These are phyloP conservation scores for Orthonychiurus folsomi DNA, from an alignment of 2,888 invertebrate genomes.

Conservation along the genomic window DNA sequence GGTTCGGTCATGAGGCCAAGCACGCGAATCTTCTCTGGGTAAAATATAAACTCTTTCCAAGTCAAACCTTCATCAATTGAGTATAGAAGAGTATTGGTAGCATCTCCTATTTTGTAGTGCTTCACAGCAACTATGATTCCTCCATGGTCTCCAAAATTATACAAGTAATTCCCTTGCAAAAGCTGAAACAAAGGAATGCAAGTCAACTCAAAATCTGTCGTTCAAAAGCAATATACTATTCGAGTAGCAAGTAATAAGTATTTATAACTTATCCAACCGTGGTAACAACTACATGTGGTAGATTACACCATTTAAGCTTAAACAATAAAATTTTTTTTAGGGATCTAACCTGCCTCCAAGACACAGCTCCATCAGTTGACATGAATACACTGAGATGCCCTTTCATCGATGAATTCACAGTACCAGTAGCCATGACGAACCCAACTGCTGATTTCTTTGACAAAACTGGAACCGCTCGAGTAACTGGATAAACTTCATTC, in stretches of 20 bases:
- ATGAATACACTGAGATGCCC: conserved; percentile 72
- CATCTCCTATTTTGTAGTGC: conserved; percentile 64
- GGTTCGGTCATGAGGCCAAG: conserved; percentile 89
- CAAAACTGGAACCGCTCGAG: conserved; percentile 69
- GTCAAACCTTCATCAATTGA: conserved; percentile 77
- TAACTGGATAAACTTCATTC: conserved; percentile 69
- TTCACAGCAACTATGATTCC: conserved; percentile 77
- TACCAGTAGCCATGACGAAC: conserved; percentile 68
- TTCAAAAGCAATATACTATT: too few species aligned
- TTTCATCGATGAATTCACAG: conserved; percentile 65
- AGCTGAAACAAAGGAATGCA: conserved; percentile 44
- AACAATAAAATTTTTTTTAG: conserved; percentile 46
- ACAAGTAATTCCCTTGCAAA: conserved; percentile 70
- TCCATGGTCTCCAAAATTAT: conserved; percentile 85
- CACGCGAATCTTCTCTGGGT: conserved; percentile 64
- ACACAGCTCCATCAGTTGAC: conserved; percentile 69
- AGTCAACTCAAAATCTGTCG: background rate
- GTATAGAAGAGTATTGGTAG: conserved; percentile 69
- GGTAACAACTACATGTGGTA: too few species aligned
- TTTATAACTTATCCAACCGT: too few species aligned
- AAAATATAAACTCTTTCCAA: conserved; percentile 63
- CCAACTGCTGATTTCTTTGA: conserved; percentile 81
- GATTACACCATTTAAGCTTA: background rate
- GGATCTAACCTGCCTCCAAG: conserved; percentile 75
- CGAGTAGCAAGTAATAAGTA: too few species aligned